Evolutionary conservation across 2,888 invertebrate genomes (phyloP).

Genomic region (Alloscopus bannaensis): DNA sequence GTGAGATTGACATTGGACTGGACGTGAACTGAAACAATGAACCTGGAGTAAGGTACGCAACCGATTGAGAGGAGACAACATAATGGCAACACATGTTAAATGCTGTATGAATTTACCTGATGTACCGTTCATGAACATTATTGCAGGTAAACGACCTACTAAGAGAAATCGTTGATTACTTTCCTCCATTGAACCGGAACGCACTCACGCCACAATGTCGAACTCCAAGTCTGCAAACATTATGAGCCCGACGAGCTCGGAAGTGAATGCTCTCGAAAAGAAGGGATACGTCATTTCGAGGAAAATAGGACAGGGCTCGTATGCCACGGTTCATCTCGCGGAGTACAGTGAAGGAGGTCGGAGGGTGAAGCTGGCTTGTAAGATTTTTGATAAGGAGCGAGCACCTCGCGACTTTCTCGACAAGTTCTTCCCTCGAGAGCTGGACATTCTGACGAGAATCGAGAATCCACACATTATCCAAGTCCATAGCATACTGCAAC

Average conservation of each 20-base stretch:
- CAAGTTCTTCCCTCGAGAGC: constrained; percentile 94
- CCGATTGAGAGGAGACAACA: too few relatives aligned
- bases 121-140: too few relatives aligned
- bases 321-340: constrained; percentile 92
- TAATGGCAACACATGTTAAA: too few relatives aligned
- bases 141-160: too few relatives aligned
- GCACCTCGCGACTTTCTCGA: constrained; percentile 92
- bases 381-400: constrained; percentile 93
- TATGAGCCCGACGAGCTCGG: constrained; percentile 78
- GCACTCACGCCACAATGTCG: constrained; percentile 28
- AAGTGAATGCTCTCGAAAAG: constrained; percentile 89
- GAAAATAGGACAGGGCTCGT: constrained; percentile 93
- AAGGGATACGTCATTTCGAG: constrained; percentile 89
- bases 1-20: too few relatives aligned
- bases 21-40: too few relatives aligned
- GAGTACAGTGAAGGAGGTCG: constrained; percentile 85
- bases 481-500: constrained; percentile 89
- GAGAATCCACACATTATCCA: constrained; percentile 91
- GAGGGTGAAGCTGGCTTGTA: constrained; percentile 85
- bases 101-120: too few relatives aligned
- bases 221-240: constrained; percentile 65
- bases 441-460: constrained; percentile 91
- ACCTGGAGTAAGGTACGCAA: too few relatives aligned
- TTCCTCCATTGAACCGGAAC: too few relatives aligned
- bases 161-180: too few relatives aligned